Evolutionary conservation across 2,113 vertebrate species (phyloP).

Genomic region (Enhydra lutris): DNA sequence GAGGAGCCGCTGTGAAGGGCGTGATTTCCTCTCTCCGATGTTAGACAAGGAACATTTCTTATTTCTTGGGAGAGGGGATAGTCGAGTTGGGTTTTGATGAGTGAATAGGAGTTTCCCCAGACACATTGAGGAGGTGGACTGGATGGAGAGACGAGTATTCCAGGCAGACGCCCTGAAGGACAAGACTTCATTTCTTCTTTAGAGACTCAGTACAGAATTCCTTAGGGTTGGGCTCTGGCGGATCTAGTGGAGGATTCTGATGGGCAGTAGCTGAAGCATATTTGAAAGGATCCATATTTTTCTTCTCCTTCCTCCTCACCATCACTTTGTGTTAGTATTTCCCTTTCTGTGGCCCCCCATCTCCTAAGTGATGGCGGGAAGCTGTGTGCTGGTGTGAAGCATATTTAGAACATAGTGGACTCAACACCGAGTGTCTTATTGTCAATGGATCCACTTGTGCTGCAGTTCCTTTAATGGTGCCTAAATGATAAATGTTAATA

Average conservation of each 20-base stretch:
- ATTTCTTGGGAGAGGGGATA: neutral
- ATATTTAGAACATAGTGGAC: neutral
- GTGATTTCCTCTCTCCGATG: neutral
- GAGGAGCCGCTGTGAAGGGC: neutral
- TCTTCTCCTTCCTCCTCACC: neutral
- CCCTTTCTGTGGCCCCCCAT: neutral
- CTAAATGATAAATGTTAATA: slow-evolving; percentile 68
- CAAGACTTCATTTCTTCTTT: neutral
- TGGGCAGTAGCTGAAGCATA: fast-evolving
- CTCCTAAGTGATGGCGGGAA: neutral
- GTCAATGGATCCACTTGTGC: neutral
- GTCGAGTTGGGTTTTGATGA: neutral
- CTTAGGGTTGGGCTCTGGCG: neutral
- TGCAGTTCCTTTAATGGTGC: slow-evolving; percentile 6
- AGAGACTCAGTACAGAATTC: neutral
- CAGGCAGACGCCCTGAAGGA: neutral
- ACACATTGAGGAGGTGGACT: neutral
- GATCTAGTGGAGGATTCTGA: no score
- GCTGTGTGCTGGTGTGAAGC: neutral
- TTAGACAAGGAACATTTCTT: neutral
- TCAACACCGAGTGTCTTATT: neutral
- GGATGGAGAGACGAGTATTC: neutral
- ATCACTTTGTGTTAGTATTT: neutral
- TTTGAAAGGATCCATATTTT: neutral
- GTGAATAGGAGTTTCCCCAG: neutral